Base-by-base conservation (phyloP, 2,888 invertebrate genomes). In the Amphipyra berbera region DNA sequence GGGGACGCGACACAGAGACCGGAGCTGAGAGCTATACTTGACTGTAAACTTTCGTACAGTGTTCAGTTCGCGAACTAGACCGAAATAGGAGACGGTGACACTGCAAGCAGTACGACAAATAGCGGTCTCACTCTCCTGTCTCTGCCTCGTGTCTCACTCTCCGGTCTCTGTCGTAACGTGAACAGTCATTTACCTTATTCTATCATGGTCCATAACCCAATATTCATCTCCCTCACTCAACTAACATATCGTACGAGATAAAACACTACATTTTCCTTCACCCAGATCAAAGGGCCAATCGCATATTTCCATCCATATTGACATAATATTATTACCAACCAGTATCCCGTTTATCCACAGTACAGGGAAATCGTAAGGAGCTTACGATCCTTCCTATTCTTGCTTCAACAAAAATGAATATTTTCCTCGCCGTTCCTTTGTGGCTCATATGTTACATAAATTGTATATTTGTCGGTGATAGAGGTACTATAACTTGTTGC, bases 311-410 rank as follows among this genome's bases (percentile, higher is more conserved):
- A 14, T 47, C 40, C 56, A 45, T 42, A 62, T 62, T 58, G 63
- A 41, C 44, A 38, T 73, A 73, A 73, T 27, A 62, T 8, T 45
- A 45, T 71, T 55, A 63, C 70, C 44, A 55, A 13, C n/a, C 50
- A 62, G 47, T 73, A 47, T 47, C 4, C 54, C 53, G 33, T 12
- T 62, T 61, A 61, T 33, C 49, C 30, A 33, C 68, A 46, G 15
- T 8, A 8, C 15, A n/a, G n/a, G n/a, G n/a, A n/a, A n/a, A 61
- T 35, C 46, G 41, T 68, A 71, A 71, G 57, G 2, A 42, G 74
- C 63, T 71, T 69, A 71, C 21, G 54, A 13, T 13, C 27, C 12
- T 27, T n/a, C n/a, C 55, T 44, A 47, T 21, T 73, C 35, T 48
- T 38, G 35, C 55, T 15, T n/a, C 46, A 55, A 27, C n/a, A 42